Evolutionary conservation across 1,140 invertebrate species (phyloP).

Genomic region (Temnothorax longispinosus): DNA sequence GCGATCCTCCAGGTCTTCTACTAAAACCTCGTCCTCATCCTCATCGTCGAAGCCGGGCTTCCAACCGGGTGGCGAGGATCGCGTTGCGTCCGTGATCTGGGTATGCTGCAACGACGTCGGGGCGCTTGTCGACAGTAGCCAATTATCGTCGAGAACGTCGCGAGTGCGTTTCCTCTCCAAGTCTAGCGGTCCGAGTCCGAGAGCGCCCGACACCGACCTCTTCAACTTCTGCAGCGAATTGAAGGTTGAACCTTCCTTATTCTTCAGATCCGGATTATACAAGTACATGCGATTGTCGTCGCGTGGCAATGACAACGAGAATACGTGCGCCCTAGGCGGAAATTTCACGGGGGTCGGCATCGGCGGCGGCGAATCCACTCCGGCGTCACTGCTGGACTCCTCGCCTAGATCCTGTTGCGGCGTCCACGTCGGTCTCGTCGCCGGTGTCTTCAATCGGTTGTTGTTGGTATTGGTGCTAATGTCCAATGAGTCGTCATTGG

Average conservation of each 20-base stretch:
- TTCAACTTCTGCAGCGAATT: constrained; percentile 90
- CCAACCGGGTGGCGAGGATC: constrained; percentile 73
- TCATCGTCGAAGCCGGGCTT: constrained; percentile 73
- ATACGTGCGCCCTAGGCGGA: constrained; percentile 89
- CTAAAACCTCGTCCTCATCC: constrained; percentile 76
- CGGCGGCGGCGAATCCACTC: constrained; percentile 82
- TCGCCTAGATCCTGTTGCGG: constrained; percentile 92
- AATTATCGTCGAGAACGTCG: constrained; percentile 88
- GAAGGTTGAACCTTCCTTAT: constrained; percentile 86
- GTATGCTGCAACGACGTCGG: constrained; percentile 91
- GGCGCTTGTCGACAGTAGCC: constrained; percentile 92
- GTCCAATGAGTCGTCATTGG: constrained; percentile 80
- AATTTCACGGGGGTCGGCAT: constrained; percentile 86
- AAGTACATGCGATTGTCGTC: constrained; percentile 87
- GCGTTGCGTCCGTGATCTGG: constrained; percentile 68
- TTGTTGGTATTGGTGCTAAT: constrained; percentile 70
- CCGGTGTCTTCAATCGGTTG: constrained; percentile 71
- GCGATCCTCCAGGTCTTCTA: constrained; percentile 73
- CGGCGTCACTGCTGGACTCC: constrained; percentile 89
- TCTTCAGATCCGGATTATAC: constrained; percentile 85
- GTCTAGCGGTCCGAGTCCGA: constrained; percentile 82
- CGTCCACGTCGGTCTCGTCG: constrained; percentile 88
- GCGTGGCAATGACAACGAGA: constrained; percentile 90
- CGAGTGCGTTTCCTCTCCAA: constrained; percentile 69
- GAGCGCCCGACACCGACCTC: constrained; percentile 89